These are phyloP conservation scores for Percina caprodes DNA, from an alignment of 2,113 vertebrate species.

Conservation along the genomic window DNA sequence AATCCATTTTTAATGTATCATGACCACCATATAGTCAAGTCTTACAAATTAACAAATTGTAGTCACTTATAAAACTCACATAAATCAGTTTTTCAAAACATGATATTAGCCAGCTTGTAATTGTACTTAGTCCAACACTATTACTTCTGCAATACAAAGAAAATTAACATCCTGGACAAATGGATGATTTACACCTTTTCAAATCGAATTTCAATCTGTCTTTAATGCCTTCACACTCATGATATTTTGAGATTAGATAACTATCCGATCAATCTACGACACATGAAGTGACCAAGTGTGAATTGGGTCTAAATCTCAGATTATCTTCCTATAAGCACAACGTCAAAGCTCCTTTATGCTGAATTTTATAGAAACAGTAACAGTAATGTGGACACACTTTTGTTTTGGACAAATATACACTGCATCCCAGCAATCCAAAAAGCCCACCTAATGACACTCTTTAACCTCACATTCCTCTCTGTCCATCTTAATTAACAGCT, in stretches of 20 bases:
- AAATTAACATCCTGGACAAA: background rate
- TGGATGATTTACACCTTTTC: background rate
- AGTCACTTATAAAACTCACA: background rate
- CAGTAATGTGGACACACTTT: conserved; percentile 10
- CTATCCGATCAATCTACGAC: background rate
- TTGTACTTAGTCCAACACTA: background rate
- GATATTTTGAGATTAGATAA: background rate
- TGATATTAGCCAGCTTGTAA: background rate
- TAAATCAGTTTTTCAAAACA: background rate
- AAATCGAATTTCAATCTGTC: background rate
- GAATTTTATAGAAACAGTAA: background rate
- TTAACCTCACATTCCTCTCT: conserved; percentile 66
- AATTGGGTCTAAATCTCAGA: background rate
- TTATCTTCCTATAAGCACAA: background rate
- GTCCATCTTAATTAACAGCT: conserved; percentile 67
- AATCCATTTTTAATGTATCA: background rate
- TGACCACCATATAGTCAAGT: background rate
- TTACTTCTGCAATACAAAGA: background rate
- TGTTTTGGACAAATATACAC: background rate
- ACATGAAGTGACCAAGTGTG: background rate
- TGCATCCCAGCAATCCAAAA: conserved; percentile 5
- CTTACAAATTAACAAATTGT: background rate
- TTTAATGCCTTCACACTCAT: background rate
- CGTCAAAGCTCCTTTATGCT: background rate
- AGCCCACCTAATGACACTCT: conserved; percentile 32